Evolutionary conservation across 2,888 invertebrate species (phyloP).

Genomic region (Nemotelus pantherinus): DNA sequence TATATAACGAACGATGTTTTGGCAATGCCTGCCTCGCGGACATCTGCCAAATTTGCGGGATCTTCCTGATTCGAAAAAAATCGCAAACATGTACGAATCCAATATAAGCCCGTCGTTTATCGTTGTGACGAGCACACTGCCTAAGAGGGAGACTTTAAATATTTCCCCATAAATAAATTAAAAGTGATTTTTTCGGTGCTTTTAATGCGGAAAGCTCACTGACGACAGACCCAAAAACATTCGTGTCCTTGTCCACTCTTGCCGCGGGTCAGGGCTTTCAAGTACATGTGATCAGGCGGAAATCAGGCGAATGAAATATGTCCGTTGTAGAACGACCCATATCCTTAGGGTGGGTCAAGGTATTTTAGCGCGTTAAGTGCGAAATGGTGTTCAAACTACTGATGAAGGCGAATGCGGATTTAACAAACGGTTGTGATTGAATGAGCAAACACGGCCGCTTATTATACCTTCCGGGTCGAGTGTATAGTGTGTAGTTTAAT

Average conservation of each 20-base stretch:
- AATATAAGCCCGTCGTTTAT: too few species aligned
- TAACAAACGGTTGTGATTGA: too few species aligned
- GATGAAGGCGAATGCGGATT: too few species aligned
- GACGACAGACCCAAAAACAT: background rate
- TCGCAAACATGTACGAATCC: too few species aligned
- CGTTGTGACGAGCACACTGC: too few species aligned
- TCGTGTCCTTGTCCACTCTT: background rate
- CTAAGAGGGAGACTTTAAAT: background rate
- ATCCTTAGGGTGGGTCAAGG: background rate
- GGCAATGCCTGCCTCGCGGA: slow-evolving; percentile 6
- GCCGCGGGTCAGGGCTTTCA: background rate
- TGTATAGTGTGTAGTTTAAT: too few species aligned
- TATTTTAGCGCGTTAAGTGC: slow-evolving; percentile 28
- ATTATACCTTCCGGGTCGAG: too few species aligned
- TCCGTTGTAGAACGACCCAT: background rate
- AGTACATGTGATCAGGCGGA: background rate
- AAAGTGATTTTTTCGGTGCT: slow-evolving; percentile 8
- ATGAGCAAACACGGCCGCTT: too few species aligned
- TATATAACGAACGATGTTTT: slow-evolving; percentile 10
- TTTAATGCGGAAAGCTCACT: background rate
- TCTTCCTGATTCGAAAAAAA: background rate
- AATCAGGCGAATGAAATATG: background rate
- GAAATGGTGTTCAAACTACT: slow-evolving; percentile 27
- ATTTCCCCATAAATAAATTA: slow-evolving; percentile 17
- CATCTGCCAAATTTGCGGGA: slow-evolving; percentile 1